phyloP scores from a whole-genome alignment of 2,888 invertebrate genomes.

The Rhingia rostrata region DNA sequence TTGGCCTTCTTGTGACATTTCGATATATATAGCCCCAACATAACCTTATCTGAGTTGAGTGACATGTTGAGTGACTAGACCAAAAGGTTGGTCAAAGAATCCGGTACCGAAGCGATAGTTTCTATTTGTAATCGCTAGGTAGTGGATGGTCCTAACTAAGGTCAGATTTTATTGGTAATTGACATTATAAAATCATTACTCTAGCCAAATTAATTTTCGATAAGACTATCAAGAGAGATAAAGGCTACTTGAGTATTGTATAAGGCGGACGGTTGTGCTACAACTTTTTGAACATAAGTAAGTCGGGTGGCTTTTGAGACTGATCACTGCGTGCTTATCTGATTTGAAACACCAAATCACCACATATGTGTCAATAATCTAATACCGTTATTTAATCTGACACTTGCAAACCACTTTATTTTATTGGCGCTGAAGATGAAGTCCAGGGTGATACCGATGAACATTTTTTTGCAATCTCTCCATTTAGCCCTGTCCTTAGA shows the following conservation, averaged over 20 bases:
- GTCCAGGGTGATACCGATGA: no score
- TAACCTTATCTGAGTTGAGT: constrained; percentile 3
- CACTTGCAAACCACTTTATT: no score
- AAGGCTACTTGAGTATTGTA: not conserved
- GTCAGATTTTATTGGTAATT: constrained; percentile 5
- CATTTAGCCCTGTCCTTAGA: no score
- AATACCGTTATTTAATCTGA: no score
- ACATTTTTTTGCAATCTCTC: no score
- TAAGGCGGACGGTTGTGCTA: not conserved
- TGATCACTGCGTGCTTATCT: no score
- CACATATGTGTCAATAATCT: no score
- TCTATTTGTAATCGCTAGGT: not conserved
- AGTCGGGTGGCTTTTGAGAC: no score
- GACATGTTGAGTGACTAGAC: not conserved
- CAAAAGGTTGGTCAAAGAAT: not conserved
- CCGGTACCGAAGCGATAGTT: constrained; percentile 1
- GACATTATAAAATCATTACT: not conserved
- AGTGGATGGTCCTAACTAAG: not conserved
- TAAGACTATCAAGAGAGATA: constrained; percentile 3
- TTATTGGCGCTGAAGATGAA: no score
- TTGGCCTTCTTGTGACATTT: constrained; percentile 4
- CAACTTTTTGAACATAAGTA: no score
- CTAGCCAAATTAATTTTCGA: not conserved
- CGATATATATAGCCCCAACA: not conserved
- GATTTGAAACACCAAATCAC: no score